Evolutionary conservation across 2,113 vertebrate species (phyloP), one percentile per base, ranked within the genome.

Genomic region (Cacatua alba): DNA sequence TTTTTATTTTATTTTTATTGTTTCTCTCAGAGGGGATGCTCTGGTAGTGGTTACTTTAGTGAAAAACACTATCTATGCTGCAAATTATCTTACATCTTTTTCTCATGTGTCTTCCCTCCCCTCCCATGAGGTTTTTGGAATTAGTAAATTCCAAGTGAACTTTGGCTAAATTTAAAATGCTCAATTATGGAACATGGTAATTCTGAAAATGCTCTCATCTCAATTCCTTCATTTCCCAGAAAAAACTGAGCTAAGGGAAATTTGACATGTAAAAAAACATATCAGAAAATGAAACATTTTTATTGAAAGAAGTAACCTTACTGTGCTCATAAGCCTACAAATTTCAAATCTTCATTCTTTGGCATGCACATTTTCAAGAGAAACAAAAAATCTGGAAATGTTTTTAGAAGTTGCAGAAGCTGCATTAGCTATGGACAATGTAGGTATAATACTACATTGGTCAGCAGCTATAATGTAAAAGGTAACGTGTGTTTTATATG

Each of bases 401-500:
- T 55, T 67, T 78, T 57, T 60, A 74, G 91, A 94, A 98, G 95
- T 37, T 95, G 90, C 94, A 64, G 77, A 90, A 95, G 44, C 57
- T 91, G 82, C 90, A 96, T 90, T 97, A 87, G 96, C 92, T 95
- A 26, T 82, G n/a, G 74, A 82, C 67, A 86, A 59, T 90, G 64
- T 91, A 86, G 8, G 49, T 87, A 35, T 90, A 96, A 95, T 94
- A 95, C 78, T 48, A 96, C 71, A 46, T 16, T 97, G 97, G 98
- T 98, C 97, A 98, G 97, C 97, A 98, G 81, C 69, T 94, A 41
- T 94, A 97, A 97, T 88, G 95, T 92, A 96, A 97, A 98, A 98
- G 96, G 97, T 98, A 97, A 97, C 79, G 69, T 88, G 60, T 97
- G 93, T 95, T 98, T 97, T 97, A 97, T 97, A 97, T 80, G 95